Base-by-base conservation (phyloP, 1,140 invertebrate genomes). In the Myzus persicae region DNA sequence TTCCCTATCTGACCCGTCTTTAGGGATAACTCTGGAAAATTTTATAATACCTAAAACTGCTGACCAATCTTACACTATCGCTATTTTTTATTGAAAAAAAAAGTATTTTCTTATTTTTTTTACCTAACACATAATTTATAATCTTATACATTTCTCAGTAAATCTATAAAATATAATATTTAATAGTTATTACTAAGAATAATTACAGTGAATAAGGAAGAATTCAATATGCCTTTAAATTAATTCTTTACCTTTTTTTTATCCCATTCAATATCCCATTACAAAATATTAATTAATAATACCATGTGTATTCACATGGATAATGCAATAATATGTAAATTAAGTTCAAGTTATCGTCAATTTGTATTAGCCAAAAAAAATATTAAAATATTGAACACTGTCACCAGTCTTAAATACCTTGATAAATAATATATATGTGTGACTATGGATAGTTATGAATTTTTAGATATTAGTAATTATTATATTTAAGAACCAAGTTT, bases 91-190 rank as follows among this genome's bases (percentile, higher is more conserved):
- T 87, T 48, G 3, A 46, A 87, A 31, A 87, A 87, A 85, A 31
- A 44, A n/a, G 22, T 87, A 87, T 87, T 87, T 87, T 87, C 85
- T 87, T 87, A 87, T 46, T 87, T 46, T 87, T 87, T 87, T 87
- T 46, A 88, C 18, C 18, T 31, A 76, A 48, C 18, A n/a, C 6
- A 46, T 46, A 46, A 20, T 26, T 18, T 36, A 46, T 87, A 44
- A 44, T 87, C 42, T 31, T 46, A 31, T 76, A 4, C n/a, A 76
- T 76, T 76, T 18, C 31, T 18, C 5, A 18, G 31, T 67, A 31
- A 67, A 31, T 67, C 9, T n/a, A 20, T 18, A n/a, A n/a, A 76
- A n/a, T 76, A n/a, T 76, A 76, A 18, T n/a, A 67, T 67, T 76
- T 76, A n/a, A 67, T 18, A 76, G 14, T 67, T 31, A 14, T 67